These are phyloP conservation scores for Fragum whitleyi DNA, from an alignment of 2,888 invertebrate genomes.

Conservation along the genomic window DNA sequence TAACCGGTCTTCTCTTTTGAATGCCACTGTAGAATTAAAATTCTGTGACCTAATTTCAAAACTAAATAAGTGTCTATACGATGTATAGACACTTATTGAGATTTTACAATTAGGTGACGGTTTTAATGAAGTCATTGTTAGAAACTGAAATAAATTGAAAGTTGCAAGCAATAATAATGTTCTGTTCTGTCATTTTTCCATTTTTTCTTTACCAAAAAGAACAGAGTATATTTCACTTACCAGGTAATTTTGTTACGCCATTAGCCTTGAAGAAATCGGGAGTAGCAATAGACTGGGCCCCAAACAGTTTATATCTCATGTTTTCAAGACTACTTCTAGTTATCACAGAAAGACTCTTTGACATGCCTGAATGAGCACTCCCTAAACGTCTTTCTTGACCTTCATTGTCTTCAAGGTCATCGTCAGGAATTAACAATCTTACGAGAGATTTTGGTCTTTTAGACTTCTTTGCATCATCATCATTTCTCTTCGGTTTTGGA, in stretches of 20 bases:
- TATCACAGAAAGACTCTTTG: conserved; percentile 63
- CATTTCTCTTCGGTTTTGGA: conserved; percentile 33
- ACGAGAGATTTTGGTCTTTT: conserved; percentile 57
- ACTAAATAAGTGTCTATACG: too few relatives aligned
- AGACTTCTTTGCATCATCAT: conserved; percentile 34
- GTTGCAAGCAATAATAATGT: too few relatives aligned
- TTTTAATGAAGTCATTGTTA: too few relatives aligned
- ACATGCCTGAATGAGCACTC: conserved; percentile 56
- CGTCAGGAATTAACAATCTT: conserved; percentile 47
- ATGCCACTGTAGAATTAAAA: too few relatives aligned
- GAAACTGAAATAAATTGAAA: too few relatives aligned
- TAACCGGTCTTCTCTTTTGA: too few relatives aligned
- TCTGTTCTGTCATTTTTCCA: too few relatives aligned
- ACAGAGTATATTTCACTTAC: conserved; percentile 34
- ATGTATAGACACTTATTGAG: too few relatives aligned
- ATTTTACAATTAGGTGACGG: too few relatives aligned
- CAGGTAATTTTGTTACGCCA: conserved; percentile 54
- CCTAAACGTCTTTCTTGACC: conserved; percentile 30
- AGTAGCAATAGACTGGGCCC: conserved; percentile 69
- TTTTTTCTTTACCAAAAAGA: too few relatives aligned
- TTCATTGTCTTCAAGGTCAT: conserved; percentile 14
- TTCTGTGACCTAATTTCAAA: too few relatives aligned
- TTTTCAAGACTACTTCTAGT: conserved; percentile 68
- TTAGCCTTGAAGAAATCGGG: conserved; percentile 74
- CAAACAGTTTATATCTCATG: conserved; percentile 72